Base-by-base conservation (phyloP, 2,113 vertebrate species). In the Oncorhynchus masou region DNA sequence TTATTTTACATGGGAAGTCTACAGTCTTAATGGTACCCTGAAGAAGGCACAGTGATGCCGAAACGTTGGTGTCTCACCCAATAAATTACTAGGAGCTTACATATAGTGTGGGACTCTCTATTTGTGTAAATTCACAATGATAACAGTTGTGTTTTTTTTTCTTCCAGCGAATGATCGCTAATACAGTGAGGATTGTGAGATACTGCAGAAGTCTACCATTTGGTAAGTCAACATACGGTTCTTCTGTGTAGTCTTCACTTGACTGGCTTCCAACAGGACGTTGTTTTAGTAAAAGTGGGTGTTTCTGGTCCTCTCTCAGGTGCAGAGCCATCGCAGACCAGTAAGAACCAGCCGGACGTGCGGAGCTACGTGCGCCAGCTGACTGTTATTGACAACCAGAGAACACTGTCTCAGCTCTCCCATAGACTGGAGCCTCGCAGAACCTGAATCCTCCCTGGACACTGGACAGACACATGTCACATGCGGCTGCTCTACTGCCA, bases 331-430 rank as follows among this genome's bases (percentile, higher is more conserved):
- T 95, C 96, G 60, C 92, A 95, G 76, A 89, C 94, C 85, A 94
- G 92, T 90, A 99, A 99, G 93, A 97, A 95, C 90, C 97, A 99
- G 89, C 95, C 96, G 85, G 97, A 99, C 54, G 94, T 97, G 84
- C 95, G 95, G 85, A 94, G 92, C 83, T 99, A 98, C 25, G 94
- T 99, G 24, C 96, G 96, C 75, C 97, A 98, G 91, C 95, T 99
- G 91, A 94, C 91, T 80, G 95, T 97, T 92, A 98, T 99, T 84
- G 98, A 99, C 95, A 99, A 99, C 94, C 98, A 99, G 93, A 97
- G 97, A 91, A 98, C 94, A 77, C 94, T 99, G 82, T 98, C 96
- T 60, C 97, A 98, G 92, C 95, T 99, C 88, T 99, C 98, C 83
- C 96, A 98, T 76, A 92, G 94, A 74, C 94, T 99, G 72, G 98